Evolutionary conservation across 2,797 vertebrate genomes (phyloP).

Genomic region (Poecile montanus): DNA sequence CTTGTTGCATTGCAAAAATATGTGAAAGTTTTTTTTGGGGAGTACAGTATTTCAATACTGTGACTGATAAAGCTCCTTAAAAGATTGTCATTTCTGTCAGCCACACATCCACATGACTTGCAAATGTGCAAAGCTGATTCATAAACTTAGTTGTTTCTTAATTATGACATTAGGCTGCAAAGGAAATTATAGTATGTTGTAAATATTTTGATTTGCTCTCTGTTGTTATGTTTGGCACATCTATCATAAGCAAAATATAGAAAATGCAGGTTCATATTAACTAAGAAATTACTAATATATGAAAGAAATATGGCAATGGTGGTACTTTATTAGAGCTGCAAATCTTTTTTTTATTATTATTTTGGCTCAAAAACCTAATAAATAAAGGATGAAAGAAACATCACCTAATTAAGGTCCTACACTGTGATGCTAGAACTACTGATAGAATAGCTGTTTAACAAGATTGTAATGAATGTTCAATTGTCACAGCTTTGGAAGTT

Average conservation of each 20-base stretch:
- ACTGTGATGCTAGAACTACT: conserved; percentile 1
- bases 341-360: conserved; percentile 54
- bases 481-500: conserved; percentile 18
- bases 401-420: conserved; percentile 65
- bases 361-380: conserved; percentile 25
- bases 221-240: conserved; percentile 26
- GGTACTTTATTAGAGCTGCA: conserved; percentile 41
- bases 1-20: not conserved
- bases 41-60: not conserved
- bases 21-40: not conserved
- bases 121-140: conserved; percentile 6
- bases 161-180: not conserved
- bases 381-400: conserved; percentile 60
- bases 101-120: not conserved
- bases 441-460: conserved; percentile 27
- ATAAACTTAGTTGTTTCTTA: conserved; percentile 21
- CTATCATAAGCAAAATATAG: conserved; percentile 38
- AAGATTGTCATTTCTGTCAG: not conserved
- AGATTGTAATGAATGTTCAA: not conserved
- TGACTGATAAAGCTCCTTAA: not conserved
- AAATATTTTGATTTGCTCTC: conserved; percentile 56
- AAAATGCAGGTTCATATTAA: conserved; percentile 51
- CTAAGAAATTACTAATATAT: conserved; percentile 49
- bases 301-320: conserved; percentile 52
- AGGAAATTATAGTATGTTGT: not conserved